Percentiles rank a stretch among this genome's conserved stretches.
These are phyloP conservation scores for Tenthredo amoena DNA, from an alignment of 2,888 invertebrate genomes.

Conservation along the genomic window DNA sequence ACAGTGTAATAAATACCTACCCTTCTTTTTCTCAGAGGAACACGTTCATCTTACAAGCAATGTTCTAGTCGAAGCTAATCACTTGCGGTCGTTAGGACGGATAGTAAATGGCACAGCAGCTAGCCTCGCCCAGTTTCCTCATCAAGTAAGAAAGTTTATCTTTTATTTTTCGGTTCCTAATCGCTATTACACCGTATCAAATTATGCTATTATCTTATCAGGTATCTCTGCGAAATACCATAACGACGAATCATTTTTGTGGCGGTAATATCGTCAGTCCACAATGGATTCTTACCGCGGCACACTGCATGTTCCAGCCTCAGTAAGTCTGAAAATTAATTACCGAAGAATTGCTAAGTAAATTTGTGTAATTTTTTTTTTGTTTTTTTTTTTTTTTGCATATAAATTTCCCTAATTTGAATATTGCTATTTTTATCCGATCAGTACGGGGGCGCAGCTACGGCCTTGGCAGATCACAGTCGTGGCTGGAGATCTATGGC, in stretches of 20 bases:
- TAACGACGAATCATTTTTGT: conserved; percentile 66
- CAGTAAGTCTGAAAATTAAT: conserved; percentile 9
- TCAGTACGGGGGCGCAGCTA: conserved; percentile 48
- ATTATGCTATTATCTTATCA: conserved; percentile 42
- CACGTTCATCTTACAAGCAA: background rate
- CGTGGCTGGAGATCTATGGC: conserved; percentile 64
- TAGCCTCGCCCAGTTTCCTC: conserved; percentile 7
- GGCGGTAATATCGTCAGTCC: conserved; percentile 66
- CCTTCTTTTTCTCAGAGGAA: background rate
- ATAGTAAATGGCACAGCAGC: conserved; percentile 29
- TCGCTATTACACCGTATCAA: background rate
- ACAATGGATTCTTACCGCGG: conserved; percentile 67
- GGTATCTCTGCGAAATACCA: conserved; percentile 68
- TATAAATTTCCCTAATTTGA: no score
- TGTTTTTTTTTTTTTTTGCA: no score
- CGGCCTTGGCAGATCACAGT: conserved; percentile 61
- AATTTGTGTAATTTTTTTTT: no score
- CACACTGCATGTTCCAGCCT: conserved; percentile 67
- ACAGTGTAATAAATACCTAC: background rate
- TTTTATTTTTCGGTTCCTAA: background rate
- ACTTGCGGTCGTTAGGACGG: background rate
- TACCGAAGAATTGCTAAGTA: background rate
- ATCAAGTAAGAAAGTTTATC: conserved; percentile 9
- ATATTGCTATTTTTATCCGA: background rate
- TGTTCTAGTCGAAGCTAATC: background rate